Base-by-base conservation (phyloP, 2,113 vertebrate genomes). In the Sylvietta virens region DNA sequence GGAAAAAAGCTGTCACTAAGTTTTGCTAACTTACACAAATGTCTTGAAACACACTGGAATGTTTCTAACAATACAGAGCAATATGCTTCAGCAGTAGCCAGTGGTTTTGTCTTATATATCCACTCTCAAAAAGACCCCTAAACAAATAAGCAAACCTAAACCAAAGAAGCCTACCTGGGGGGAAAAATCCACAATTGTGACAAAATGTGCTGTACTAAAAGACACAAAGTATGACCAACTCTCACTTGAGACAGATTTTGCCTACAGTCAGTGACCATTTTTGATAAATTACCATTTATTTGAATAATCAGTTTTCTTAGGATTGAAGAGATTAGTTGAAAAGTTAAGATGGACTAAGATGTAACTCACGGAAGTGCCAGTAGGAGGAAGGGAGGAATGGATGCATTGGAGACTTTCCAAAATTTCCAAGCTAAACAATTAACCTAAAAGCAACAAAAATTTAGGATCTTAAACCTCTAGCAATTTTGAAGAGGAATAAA, bases 401-500 rank as follows among this genome's bases (percentile, higher is more conserved):
- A 96, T 30, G 79, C 45, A 57, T 94, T 97, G 60, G 97, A 97
- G 31, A 97, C 88, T 11, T 96, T 37, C 98, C 98, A 98, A 92
- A 98, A 98, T 87, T 98, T 98, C 98, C 98, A 98, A 13, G 98
- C 98, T 94, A 98, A 93, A 92, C 98, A 98, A 69, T 98, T 98
- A 61, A 98, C 83, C 98, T 98, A 95, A 79, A 98, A 97, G 53
- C 65, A 82, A 30, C 53, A 86, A 72, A 85, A 90, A 56, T 30
- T 30, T 40, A 86, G 67, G 44, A 53, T 64, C 33, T 81, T 90
- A 44, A 54, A 31, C 21, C 45, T 51, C 35, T 50, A 27, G 26
- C 35, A 90, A 69, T 78, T 74, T 58, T 53, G 69, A 86, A 42
- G 33, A 76, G 91, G 33, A 96, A 70, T 22, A 58, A 47, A 80